A percentile compares a stretch with the other conserved stretches of the same genome.
Evolutionary conservation across 2,888 invertebrate genomes (phyloP).

Genomic region (Melieria omissa): DNA sequence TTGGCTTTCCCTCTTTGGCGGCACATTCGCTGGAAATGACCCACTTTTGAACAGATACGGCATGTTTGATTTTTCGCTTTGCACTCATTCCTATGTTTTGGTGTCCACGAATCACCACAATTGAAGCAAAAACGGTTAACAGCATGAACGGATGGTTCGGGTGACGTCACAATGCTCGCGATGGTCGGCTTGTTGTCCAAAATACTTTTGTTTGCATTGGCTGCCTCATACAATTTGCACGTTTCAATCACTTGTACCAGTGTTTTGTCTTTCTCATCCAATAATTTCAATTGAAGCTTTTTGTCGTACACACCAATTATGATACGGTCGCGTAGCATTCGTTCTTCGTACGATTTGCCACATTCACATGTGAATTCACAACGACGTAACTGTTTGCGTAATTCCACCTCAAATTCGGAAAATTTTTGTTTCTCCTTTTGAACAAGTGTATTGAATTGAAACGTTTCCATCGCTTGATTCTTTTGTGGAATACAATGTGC

Average conservation of each 20-base stretch:
- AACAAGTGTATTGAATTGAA: constrained; percentile 40
- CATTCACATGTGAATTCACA: constrained; percentile 43
- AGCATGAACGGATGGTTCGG: constrained; percentile 4
- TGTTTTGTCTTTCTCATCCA: constrained; percentile 38
- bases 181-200: constrained; percentile 22
- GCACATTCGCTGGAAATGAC: constrained; percentile 23
- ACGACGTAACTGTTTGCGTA: constrained; percentile 39
- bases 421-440: constrained; percentile 45
- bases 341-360: constrained; percentile 36
- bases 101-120: constrained; percentile 34
- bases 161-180: background rate
- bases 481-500: constrained; percentile 34
- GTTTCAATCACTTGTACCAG: constrained; percentile 8
- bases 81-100: constrained; percentile 28
- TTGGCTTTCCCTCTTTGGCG: background rate
- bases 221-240: constrained; percentile 32
- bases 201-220: constrained; percentile 32
- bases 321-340: constrained; percentile 43
- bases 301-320: constrained; percentile 41
- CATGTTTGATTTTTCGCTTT: constrained; percentile 18
- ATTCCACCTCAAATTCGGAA: constrained; percentile 43
- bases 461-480: constrained; percentile 24
- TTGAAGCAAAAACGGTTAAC: constrained; percentile 31
- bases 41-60: constrained; percentile 22
- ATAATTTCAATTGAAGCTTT: constrained; percentile 36